Conservation (phyloP, 2,797 vertebrate species). For the Monodelphis domestica region DNA sequence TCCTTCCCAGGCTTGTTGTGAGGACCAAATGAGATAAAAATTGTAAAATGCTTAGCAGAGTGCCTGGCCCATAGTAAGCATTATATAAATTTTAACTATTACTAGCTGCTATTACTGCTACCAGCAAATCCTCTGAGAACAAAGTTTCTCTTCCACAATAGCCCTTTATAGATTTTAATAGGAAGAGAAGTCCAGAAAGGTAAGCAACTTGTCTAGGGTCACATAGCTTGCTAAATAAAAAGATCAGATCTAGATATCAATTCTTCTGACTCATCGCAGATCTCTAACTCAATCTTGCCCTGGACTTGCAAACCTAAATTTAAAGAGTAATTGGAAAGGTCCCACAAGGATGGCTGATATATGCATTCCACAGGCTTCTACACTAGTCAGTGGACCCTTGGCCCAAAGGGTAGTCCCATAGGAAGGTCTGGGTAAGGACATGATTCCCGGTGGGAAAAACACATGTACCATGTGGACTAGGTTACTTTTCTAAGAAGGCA, state of each 20-base stretch:
- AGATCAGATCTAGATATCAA: background rate
- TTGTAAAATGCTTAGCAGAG: background rate
- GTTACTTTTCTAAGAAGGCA: background rate
- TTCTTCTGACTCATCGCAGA: constrained; percentile 4
- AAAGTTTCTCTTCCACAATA: constrained; percentile 3
- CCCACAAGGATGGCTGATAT: background rate
- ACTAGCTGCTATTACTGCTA: background rate
- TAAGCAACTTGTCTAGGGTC: background rate
- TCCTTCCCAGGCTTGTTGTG: background rate
- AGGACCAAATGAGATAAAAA: background rate
- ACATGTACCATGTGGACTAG: background rate
- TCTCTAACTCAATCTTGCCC: constrained; percentile 7
- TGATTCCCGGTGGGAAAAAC: background rate
- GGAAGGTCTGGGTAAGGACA: background rate
- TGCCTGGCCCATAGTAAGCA: background rate
- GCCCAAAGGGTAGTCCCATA: background rate
- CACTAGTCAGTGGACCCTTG: background rate
- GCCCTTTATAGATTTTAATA: background rate
- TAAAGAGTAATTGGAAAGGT: background rate
- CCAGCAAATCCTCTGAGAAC: background rate
- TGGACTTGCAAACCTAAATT: constrained; percentile 31
- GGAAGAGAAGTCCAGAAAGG: background rate
- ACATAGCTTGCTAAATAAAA: background rate
- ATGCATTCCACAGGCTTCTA: background rate
- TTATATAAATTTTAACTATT: background rate